A percentile compares a stretch with the other conserved stretches of the same genome.
These are phyloP conservation scores for Troilus luridus DNA, from an alignment of 2,888 invertebrate species.

Conservation along the genomic window DNA sequence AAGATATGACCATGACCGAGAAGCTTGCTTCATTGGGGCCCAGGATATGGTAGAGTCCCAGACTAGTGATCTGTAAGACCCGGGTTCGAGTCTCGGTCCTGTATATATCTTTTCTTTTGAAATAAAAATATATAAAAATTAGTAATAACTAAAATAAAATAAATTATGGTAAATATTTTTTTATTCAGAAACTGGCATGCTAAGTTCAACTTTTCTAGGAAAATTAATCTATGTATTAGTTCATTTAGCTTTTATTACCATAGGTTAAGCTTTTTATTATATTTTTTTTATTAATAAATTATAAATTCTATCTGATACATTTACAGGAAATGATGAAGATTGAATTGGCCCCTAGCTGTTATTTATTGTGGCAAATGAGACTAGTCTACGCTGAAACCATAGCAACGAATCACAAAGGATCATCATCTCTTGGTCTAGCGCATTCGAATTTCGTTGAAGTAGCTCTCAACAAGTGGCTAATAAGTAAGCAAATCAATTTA, in stretches of 20 bases:
- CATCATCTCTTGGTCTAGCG: conserved; percentile 47
- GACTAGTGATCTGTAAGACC: too few species aligned
- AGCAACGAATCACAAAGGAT: background rate
- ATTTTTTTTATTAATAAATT: background rate
- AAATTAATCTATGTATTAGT: too few species aligned
- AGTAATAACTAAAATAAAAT: too few species aligned
- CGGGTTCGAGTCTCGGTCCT: too few species aligned
- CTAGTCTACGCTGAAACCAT: conserved; percentile 71
- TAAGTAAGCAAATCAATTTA: conserved; percentile 46
- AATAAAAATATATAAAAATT: too few species aligned
- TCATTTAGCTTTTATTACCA: background rate
- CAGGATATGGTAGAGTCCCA: too few species aligned
- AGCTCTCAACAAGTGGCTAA: conserved; percentile 51
- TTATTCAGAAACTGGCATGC: too few species aligned
- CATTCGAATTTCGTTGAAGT: conserved; percentile 35
- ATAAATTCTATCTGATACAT: background rate
- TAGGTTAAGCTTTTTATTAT: background rate
- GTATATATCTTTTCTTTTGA: too few species aligned
- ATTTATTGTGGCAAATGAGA: conserved; percentile 84
- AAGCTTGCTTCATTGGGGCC: too few species aligned
- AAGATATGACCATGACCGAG: too few species aligned
- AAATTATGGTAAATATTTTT: too few species aligned
- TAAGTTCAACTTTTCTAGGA: too few species aligned
- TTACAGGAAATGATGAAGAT: conserved; percentile 74
- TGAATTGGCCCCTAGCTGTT: conserved; percentile 72